Conservation (phyloP, 2,888 invertebrate genomes). For the Omphaloscelis lunosa region DNA sequence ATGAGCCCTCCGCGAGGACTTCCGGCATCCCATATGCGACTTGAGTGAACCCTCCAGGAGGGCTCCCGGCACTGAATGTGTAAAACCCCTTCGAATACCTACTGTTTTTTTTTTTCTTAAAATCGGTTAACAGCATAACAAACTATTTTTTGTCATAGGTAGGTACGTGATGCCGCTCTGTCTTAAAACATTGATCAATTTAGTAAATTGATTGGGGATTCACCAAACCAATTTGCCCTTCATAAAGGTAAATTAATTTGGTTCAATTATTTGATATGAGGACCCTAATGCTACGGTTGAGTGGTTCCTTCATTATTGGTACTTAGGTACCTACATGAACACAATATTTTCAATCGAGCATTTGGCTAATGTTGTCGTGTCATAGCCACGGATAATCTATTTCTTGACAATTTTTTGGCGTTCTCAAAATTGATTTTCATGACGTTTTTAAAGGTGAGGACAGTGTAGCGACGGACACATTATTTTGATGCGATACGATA, state of each 20-base stretch:
- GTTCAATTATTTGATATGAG: constrained; percentile 79
- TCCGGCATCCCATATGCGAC: no score
- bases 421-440: no score
- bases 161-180: constrained; percentile 44
- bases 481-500: constrained; percentile 10
- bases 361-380: constrained; percentile 73
- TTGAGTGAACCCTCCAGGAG: no score
- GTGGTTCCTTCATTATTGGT: constrained; percentile 71
- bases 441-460: no score
- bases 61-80: no score
- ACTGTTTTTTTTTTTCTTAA: background rate
- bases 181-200: constrained; percentile 80
- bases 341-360: constrained; percentile 68
- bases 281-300: constrained; percentile 68
- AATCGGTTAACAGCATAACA: background rate
- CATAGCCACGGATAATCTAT: constrained; percentile 16
- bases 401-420: no score
- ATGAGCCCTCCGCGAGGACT: no score
- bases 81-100: background rate
- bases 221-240: constrained; percentile 87
- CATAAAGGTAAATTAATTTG: constrained; percentile 86
- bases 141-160: constrained; percentile 17
- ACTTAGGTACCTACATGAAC: constrained; percentile 67
- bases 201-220: constrained; percentile 88
- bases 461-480: background rate